Percentiles rank a stretch among this genome's conserved stretches.
Conservation (phyloP, 2,888 invertebrate species). For the Noctua comes region DNA sequence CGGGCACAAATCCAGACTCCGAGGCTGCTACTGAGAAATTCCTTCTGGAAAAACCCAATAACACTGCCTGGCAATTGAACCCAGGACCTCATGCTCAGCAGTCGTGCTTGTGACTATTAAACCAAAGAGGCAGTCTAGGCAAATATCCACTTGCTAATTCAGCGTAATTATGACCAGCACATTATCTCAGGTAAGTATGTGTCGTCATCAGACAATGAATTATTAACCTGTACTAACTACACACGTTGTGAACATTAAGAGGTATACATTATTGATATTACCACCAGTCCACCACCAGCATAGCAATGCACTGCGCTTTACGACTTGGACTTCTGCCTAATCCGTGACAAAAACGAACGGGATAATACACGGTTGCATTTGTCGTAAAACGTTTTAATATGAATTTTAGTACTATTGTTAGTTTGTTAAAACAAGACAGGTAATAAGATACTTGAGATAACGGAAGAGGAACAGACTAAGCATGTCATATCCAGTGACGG, state of each 20-base stretch:
- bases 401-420: background rate
- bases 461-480: background rate
- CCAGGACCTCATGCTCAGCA: background rate
- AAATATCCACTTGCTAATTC: background rate
- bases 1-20: background rate
- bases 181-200: conserved; percentile 20
- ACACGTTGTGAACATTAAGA: conserved; percentile 24
- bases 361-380: conserved; percentile 13
- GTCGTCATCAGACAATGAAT: conserved; percentile 19
- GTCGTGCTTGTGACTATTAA: background rate
- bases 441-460: background rate
- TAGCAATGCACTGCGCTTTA: conserved; percentile 32
- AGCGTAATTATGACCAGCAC: background rate
- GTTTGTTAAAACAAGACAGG: background rate
- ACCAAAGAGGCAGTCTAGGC: background rate
- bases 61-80: background rate
- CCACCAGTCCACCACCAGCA: conserved; percentile 1
- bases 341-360: conserved; percentile 31
- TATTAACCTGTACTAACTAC: conserved; percentile 15
- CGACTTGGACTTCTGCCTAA: conserved; percentile 58
- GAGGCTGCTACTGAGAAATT: background rate
- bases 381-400: conserved; percentile 6
- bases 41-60: background rate
- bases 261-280: conserved; percentile 37
- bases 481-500: background rate